Evolutionary conservation across 2,888 invertebrate genomes (phyloP).

Genomic region (Drosophila nigricruria): DNA sequence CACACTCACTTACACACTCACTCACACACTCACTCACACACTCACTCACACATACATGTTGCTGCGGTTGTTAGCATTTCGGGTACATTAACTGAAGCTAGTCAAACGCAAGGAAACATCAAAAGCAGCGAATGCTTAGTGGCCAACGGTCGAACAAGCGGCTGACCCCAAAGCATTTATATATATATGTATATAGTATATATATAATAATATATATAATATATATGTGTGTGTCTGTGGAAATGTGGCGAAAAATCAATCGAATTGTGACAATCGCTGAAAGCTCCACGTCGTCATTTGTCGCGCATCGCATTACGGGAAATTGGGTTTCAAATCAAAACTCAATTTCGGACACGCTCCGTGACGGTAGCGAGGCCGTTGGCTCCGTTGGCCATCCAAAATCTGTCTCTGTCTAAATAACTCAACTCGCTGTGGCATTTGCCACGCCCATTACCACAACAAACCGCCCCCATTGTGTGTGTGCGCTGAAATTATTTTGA

Average conservation of each 20-base stretch:
- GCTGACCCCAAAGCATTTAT: slow-evolving; percentile 25
- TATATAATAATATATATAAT: neutral
- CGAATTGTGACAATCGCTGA: slow-evolving; percentile 78
- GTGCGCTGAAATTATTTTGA: slow-evolving; percentile 74
- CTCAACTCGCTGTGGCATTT: slow-evolving; percentile 34
- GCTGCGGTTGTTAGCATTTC: slow-evolving; percentile 26
- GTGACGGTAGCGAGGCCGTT: slow-evolving; percentile 13
- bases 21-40: slow-evolving; percentile 1
- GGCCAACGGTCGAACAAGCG: neutral
- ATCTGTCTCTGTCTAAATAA: slow-evolving; percentile 78
- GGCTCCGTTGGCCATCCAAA: slow-evolving; percentile 65
- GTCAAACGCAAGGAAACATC: slow-evolving; percentile 58
- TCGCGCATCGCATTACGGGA: slow-evolving; percentile 52
- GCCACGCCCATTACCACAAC: slow-evolving; percentile 4
- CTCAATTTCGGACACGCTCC: slow-evolving; percentile 67
- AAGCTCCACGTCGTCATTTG: slow-evolving; percentile 37
- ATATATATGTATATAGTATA: neutral
- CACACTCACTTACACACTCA: too few species aligned
- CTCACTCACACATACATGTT: neutral
- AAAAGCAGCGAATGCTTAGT: slow-evolving; percentile 49
- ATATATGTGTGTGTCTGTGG: slow-evolving; percentile 1
- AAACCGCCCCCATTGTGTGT: slow-evolving; percentile 11
- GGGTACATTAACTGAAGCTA: slow-evolving; percentile 53
- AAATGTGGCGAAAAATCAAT: slow-evolving; percentile 59
- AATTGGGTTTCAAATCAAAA: slow-evolving; percentile 76